A percentile compares a stretch with the other conserved stretches of the same genome.
These are phyloP conservation scores for Hypocryptadius cinnamomeus DNA, from an alignment of 2,113 vertebrate species.

Conservation along the genomic window DNA sequence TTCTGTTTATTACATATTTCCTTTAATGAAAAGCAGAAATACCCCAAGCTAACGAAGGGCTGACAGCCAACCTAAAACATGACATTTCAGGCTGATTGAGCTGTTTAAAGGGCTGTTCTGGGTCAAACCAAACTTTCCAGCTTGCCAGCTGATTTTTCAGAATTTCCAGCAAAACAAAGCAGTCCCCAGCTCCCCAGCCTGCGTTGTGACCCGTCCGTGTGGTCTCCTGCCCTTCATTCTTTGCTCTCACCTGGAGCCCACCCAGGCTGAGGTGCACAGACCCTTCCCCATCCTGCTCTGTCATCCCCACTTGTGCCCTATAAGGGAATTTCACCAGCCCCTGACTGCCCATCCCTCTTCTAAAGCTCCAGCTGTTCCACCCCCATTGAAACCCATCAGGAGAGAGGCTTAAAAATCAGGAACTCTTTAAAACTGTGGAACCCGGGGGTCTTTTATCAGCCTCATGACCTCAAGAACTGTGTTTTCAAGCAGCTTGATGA, in stretches of 20 bases:
- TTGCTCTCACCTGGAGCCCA: background rate
- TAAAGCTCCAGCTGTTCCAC: background rate
- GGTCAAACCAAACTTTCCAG: constrained; percentile 38
- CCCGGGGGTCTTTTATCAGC: background rate
- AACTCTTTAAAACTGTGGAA: background rate
- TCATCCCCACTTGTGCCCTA: rapidly evolving
- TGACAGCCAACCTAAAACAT: constrained; percentile 30
- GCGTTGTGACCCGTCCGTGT: rapidly evolving
- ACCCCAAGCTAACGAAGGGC: background rate
- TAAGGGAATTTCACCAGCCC: background rate
- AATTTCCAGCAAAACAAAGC: constrained; percentile 39
- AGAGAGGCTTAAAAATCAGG: background rate
- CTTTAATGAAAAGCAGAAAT: constrained; percentile 62
- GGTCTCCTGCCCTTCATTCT: background rate
- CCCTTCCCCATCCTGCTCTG: background rate
- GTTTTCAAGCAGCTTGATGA: background rate
- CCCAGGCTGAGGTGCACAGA: background rate
- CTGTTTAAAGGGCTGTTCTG: constrained; percentile 9
- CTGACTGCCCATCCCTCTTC: background rate
- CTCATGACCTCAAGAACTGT: background rate
- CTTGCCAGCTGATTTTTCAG: constrained; percentile 33
- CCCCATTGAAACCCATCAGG: background rate
- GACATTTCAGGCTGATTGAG: constrained; percentile 24
- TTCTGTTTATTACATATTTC: constrained; percentile 49
- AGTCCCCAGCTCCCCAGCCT: background rate